Evolutionary conservation across 2,888 invertebrate species (phyloP), one percentile per base, ranked within the genome.

Genomic region (Opisthograptis luteolata): DNA sequence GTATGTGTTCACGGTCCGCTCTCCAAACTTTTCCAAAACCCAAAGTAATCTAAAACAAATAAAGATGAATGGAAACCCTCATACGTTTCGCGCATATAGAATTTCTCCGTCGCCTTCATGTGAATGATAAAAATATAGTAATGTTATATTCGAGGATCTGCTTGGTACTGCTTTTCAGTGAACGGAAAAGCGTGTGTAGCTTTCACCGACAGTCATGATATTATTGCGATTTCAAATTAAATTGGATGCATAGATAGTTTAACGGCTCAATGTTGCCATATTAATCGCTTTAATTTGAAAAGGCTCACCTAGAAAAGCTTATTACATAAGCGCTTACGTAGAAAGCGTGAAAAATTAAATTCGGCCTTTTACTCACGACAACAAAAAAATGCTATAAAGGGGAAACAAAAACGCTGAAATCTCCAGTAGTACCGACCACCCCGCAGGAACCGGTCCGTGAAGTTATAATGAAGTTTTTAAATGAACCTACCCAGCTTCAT

Each of bases 21-120:
- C 66, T 68, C 71, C 68, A 72, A 83, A 86, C 76, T 86, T 84
- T 58, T 58, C 58, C 64, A 62, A 68, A 76, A 70, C 84, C 85
- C 85, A 81, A 87, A 87, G 87, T 87, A 87, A 87, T 87, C 83
- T 85, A 83, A 87, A 85, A 85, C 84, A 87, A 85, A 87, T 87
- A 87, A 85, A 85, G 81, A 82, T 81, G 82, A 85, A 84, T 78
- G 79, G 82, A 72, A 78, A 73, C 77, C 76, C 74, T 69, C 73
- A 77, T 68, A 85, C 81, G 79, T 77, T 81, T 70, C 68, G 69
- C 73, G 84, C 79, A 83, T 86, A 83, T 83, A 79, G 76, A 82
- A 80, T 78, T n/a, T 73, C 71, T 66, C 74, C 73, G 79, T 79
- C 79, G 78, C 78, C 76, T 75, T 75, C 76, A 70, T 81, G 79